A percentile compares a stretch with the other conserved stretches of the same genome.
Conservation (phyloP, 2,113 vertebrate genomes). For the Caretta caretta region DNA sequence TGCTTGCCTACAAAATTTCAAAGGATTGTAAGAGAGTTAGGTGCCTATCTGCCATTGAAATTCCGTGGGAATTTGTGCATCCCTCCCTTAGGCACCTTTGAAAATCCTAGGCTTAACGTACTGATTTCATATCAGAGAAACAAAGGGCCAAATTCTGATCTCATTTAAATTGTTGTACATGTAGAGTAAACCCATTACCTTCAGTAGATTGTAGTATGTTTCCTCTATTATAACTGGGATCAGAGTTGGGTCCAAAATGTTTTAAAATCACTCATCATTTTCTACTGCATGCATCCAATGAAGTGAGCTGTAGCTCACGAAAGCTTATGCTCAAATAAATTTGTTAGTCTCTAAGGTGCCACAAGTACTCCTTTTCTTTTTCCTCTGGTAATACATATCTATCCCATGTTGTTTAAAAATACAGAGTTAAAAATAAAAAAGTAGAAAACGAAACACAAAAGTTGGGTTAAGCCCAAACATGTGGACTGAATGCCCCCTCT, state of each 20-base stretch:
- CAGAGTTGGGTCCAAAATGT: not conserved
- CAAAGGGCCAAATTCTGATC: not conserved
- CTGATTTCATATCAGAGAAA: not conserved
- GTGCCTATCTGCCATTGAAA: not conserved
- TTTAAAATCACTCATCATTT: not conserved
- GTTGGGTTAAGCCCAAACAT: not conserved
- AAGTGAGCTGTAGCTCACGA: too few species aligned
- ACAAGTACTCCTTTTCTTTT: too few species aligned
- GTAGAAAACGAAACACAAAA: not conserved
- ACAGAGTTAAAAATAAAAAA: not conserved
- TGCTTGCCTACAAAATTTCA: not conserved
- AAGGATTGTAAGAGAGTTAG: not conserved
- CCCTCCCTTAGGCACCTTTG: not conserved
- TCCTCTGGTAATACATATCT: not conserved
- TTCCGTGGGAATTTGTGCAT: not conserved
- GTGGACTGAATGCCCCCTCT: not conserved
- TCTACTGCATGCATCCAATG: too few species aligned
- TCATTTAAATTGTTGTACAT: not conserved
- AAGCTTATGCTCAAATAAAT: too few species aligned
- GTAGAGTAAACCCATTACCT: not conserved
- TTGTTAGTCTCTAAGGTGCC: too few species aligned
- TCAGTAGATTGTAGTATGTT: not conserved
- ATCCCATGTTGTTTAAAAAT: not conserved
- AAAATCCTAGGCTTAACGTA: not conserved
- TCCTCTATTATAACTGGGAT: not conserved